Evolutionary conservation across 1,140 invertebrate genomes (phyloP).

Genomic region (Meloidogyne chitwoodi): DNA sequence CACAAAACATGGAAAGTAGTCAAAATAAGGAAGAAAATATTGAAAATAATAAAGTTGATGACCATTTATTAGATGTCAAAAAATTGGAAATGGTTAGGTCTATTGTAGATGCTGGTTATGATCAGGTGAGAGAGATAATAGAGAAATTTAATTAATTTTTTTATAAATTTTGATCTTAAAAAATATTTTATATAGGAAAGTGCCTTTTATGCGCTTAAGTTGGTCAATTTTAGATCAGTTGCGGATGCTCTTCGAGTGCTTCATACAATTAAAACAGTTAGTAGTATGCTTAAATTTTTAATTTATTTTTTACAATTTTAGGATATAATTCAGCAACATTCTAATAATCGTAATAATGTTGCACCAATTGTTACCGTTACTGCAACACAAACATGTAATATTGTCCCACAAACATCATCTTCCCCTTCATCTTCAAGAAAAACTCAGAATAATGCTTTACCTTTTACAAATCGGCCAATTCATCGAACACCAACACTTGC

Average conservation of each 20-base stretch:
- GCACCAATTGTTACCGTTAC: background rate
- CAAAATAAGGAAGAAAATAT: background rate
- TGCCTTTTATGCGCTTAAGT: slow-evolving; percentile 48
- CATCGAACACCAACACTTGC: background rate
- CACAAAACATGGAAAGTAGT: background rate
- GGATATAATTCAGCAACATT: slow-evolving; percentile 8
- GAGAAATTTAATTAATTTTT: slow-evolving; percentile 13
- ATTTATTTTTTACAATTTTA: background rate
- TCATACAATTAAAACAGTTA: slow-evolving; percentile 21
- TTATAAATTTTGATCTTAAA: too few relatives aligned
- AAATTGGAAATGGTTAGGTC: slow-evolving; percentile 5
- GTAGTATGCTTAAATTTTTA: background rate
- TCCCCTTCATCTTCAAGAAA: background rate
- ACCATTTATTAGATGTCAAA: background rate
- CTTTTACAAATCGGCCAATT: background rate
- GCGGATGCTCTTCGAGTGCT: slow-evolving; percentile 38
- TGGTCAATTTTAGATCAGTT: slow-evolving; percentile 49
- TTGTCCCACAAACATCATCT: background rate
- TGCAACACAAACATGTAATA: background rate
- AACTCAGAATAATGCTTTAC: background rate
- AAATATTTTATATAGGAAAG: slow-evolving; percentile 42
- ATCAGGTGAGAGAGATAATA: background rate
- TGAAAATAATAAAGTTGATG: background rate
- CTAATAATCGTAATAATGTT: background rate
- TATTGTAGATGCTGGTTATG: slow-evolving; percentile 12